Conservation (phyloP, 2,113 vertebrate genomes). For the Thermophis baileyi region DNA sequence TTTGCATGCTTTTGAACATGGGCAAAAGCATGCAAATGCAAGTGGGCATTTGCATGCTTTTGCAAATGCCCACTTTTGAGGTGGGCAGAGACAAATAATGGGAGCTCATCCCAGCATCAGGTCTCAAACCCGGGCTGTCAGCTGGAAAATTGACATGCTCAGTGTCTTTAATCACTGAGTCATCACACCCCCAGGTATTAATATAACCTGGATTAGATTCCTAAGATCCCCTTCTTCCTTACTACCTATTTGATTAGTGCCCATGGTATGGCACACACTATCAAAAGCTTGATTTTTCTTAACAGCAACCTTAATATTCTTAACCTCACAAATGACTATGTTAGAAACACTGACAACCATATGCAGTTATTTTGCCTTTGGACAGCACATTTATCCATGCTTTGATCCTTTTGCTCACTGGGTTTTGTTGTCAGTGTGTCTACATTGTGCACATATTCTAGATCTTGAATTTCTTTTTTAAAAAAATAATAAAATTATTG, state of each 20-base stretch:
- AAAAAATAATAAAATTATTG: conserved; percentile 13
- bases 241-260: background rate
- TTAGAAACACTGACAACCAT: background rate
- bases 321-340: background rate
- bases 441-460: background rate
- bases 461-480: conserved; percentile 14
- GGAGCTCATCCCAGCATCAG: background rate
- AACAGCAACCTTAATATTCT: background rate
- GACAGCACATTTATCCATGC: background rate
- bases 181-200: background rate
- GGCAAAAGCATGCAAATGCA: too few relatives aligned
- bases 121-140: too few relatives aligned
- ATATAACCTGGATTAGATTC: background rate
- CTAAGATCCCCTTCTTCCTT: background rate
- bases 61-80: too few relatives aligned
- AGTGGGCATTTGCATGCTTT: background rate
- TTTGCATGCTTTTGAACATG: background rate
- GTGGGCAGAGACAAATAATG: background rate
- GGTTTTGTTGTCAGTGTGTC: background rate
- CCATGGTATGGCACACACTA: background rate
- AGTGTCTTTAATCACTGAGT: background rate
- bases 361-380: background rate
- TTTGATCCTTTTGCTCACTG: background rate
- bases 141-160: background rate
- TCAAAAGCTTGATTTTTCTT: background rate